Conservation (phyloP, 2,888 invertebrate species). For the Epistrophe grossulariae region DNA sequence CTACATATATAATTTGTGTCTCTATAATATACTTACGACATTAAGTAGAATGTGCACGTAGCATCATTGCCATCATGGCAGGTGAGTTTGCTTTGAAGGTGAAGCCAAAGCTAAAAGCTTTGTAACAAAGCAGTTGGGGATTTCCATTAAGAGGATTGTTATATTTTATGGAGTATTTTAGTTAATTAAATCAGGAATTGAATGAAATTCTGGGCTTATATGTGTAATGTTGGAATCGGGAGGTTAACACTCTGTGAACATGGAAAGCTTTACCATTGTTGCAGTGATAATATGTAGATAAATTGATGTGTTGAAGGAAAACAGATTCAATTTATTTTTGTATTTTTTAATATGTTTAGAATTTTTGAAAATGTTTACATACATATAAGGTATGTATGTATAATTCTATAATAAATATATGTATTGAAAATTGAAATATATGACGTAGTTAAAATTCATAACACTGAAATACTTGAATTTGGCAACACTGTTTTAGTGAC, state of each 20-base stretch:
- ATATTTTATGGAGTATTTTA: conserved; percentile 33
- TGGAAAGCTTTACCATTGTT: no score
- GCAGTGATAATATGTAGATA: no score
- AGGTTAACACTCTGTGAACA: background rate
- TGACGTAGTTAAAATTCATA: no score
- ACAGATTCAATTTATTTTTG: no score
- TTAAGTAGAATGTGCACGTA: conserved; percentile 42
- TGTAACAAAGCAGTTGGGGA: conserved; percentile 20
- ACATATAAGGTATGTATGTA: no score
- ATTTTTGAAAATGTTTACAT: no score
- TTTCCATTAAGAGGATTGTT: conserved; percentile 30
- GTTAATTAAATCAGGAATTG: conserved; percentile 46
- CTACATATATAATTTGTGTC: background rate
- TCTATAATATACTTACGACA: conserved; percentile 16
- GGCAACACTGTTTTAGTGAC: no score
- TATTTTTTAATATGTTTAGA: no score
- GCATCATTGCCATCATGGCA: conserved; percentile 16
- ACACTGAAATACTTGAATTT: no score
- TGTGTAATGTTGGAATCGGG: background rate
- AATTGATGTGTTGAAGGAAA: no score
- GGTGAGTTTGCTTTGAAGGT: conserved; percentile 40
- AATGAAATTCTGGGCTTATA: background rate
- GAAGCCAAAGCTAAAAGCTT: conserved; percentile 26
- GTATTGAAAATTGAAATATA: no score
- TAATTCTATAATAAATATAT: no score